Evolutionary conservation across 2,797 vertebrate species (phyloP), one percentile per base, ranked within the genome.

Genomic region (Rhabdomys pumilio): DNA sequence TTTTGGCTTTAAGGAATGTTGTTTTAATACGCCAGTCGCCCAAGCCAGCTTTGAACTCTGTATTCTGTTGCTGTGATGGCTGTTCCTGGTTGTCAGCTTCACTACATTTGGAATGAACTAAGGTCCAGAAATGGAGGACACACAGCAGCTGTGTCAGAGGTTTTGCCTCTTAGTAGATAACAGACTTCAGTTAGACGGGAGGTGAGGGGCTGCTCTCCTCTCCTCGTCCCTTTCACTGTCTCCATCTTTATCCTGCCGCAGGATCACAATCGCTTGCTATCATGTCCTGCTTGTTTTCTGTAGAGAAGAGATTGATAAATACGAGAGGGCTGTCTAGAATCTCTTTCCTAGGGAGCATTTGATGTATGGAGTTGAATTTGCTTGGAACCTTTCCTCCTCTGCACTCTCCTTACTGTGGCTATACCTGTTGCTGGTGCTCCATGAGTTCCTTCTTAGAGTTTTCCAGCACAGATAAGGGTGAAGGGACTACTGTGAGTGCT

Each of bases 311-410:
- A 76, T 76, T 95, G 34, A 4, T 73, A 55, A 59, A 41, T 69
- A 19, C 44, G 24, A 65, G 65, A 34, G 41, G 17, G 12, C 17
- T n/a, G 6, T 87, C 63, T 38, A 6, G 17, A 55, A 19, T 69
- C 4, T 24, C 63, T 10, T 89, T 96, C 55, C 57, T 44, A 13
- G 72, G 59, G 55, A 90, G 63, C 63, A 19, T 6, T 9, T 55
- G 63, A 15, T 81, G 29, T 85, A 63, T 92, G 65, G 34, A 41
- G 44, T 92, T 79, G 85, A 65, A 53, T 90, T 86, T 82, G 67
- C 73, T 87, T 67, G 34, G 90, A 44, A 73, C 55, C 72, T 38
- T 38, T 95, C 73, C 76, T 88, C 13, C 26, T 85, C 12, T 38
- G 0, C 73, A 41, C 55, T 76, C 65, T 57, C 12, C 85, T 91